Base-by-base conservation (phyloP, 2,797 vertebrate species). In the Microhierax caerulescens region DNA sequence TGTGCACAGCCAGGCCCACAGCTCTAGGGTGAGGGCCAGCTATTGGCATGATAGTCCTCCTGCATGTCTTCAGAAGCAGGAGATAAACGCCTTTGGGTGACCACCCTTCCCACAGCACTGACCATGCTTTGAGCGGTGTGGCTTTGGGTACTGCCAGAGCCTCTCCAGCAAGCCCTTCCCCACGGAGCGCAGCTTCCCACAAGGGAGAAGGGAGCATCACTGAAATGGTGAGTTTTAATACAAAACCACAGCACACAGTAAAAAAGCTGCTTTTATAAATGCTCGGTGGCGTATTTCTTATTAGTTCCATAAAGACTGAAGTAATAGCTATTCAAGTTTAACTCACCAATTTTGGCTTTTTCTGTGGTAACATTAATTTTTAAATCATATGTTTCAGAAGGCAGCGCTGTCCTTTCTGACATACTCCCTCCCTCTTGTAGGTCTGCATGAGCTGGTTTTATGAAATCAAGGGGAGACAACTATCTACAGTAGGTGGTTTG, bases 141-240 rank as follows among this genome's bases (percentile, higher is more conserved):
- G 59, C 60, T 72, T 56, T 50, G 59, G 51, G 54, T 17, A 10
- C 15, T 1, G 2, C 57, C 56, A 1, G 41, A 73, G 37, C n/a
- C 45, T n/a, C 60, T 25, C 47, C 34, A 65, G 70, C 1, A 2
- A 68, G 41, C 16, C 11, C 39, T 82, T 76, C 32, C 34, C 30
- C 1, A 3, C 15, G 32, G 37, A 87, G 47, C 2, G 0, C 22
- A 18, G 34, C 30, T 76, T 94, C 7, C 1, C 3, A 1, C 11
- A 2, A 11, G 10, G 56, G 30, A 85, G 22, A 9, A 37, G 9
- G 25, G 14, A 53, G 9, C 61, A 45, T 30, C 3, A 0, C 50
- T 65, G n/a, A 57, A 88, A 57, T 11, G 11, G 4, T 41, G n/a
- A 9, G 0, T 16, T 73, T 79, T 53, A 56, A 45, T 47, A 57